Evolutionary conservation across 1,140 invertebrate species (phyloP).

Genomic region (Danaus plexippus): DNA sequence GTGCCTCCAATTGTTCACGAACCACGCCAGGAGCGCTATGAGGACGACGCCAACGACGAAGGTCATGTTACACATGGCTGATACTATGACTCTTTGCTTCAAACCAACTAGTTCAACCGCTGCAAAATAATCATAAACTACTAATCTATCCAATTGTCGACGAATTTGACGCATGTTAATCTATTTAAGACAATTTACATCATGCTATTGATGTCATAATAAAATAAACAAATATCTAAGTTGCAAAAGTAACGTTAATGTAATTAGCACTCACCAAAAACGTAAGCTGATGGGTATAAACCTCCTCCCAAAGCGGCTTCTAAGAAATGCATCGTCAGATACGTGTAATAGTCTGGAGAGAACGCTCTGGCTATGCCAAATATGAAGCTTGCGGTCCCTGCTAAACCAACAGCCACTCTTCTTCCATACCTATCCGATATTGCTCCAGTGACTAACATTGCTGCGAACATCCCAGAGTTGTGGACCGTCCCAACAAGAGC

Average conservation of each 20-base stretch:
- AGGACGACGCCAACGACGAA: conserved; percentile 82
- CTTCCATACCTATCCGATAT: conserved; percentile 76
- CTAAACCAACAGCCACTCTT: conserved; percentile 40
- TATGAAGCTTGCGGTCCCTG: conserved; percentile 48
- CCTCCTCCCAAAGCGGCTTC: conserved; percentile 70
- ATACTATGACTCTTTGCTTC: conserved; percentile 60
- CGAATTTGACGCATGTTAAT: neutral
- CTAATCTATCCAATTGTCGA: too few relatives aligned
- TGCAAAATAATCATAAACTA: conserved; percentile 24
- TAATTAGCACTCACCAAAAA: conserved; percentile 54
- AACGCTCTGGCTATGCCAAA: conserved; percentile 73
- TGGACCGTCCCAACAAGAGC: conserved; percentile 81
- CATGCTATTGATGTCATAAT: too few relatives aligned
- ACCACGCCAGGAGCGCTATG: conserved; percentile 78
- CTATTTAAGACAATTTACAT: too few relatives aligned
- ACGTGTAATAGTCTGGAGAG: conserved; percentile 70
- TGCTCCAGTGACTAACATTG: conserved; percentile 78
- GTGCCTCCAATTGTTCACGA: conserved; percentile 79
- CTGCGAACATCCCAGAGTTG: conserved; percentile 79
- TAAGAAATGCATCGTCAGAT: conserved; percentile 72
- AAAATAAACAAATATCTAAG: neutral
- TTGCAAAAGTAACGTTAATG: neutral
- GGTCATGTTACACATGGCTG: conserved; percentile 68
- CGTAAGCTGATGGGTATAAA: conserved; percentile 74
- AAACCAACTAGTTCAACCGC: conserved; percentile 60